phyloP scores from a whole-genome alignment of 2,888 invertebrate genomes.

The Parnassius smintheus region DNA sequence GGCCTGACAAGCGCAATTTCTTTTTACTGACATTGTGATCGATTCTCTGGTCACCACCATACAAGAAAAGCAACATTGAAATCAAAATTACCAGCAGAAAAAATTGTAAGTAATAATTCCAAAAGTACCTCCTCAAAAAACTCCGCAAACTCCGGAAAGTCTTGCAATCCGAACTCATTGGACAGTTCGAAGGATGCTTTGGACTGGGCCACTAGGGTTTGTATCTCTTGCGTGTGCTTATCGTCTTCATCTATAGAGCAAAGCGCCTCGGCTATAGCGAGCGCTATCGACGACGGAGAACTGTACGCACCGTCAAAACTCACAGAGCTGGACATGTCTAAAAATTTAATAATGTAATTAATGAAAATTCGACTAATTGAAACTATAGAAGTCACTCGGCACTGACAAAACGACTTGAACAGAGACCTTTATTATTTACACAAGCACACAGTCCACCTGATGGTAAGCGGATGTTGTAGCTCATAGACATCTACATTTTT shows the following conservation, averaged over 20 bases:
- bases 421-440: too few species aligned
- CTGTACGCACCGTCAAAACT: constrained; percentile 71
- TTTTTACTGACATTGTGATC: too few species aligned
- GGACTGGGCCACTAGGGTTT: constrained; percentile 81
- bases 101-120: not conserved
- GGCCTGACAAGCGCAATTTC: too few species aligned
- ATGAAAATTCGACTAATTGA: not conserved
- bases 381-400: not conserved
- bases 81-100: too few species aligned
- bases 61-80: too few species aligned
- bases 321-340: constrained; percentile 54
- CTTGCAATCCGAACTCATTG: constrained; percentile 61
- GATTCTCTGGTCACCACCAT: too few species aligned
- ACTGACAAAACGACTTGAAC: too few species aligned
- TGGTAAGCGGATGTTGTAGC: too few species aligned
- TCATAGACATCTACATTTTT: too few species aligned
- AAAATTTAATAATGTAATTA: constrained; percentile 8
- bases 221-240: constrained; percentile 88
- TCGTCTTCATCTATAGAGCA: constrained; percentile 90
- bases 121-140: constrained; percentile 61
- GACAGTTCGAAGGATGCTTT: constrained; percentile 62
- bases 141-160: constrained; percentile 73
- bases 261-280: constrained; percentile 88
- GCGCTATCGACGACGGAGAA: constrained; percentile 79
- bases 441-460: too few species aligned